A percentile compares a stretch with the other conserved stretches of the same genome.
Evolutionary conservation across 1,140 invertebrate species (phyloP).

Genomic region (Oedothorax gibbosus): DNA sequence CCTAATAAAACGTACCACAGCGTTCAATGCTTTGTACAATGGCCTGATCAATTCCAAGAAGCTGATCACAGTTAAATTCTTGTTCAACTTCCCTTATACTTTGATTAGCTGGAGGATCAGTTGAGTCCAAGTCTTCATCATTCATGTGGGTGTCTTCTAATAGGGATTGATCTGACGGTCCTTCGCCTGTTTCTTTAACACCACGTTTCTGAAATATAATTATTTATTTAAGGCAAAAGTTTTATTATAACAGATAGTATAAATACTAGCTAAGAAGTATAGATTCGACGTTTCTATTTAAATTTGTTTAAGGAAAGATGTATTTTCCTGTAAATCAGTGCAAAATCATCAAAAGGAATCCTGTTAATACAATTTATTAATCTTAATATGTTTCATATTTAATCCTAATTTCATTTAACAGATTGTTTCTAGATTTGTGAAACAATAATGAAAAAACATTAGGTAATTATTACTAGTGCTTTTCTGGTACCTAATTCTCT

Average conservation of each 20-base stretch:
- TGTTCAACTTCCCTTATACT: constrained; percentile 63
- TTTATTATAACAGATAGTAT: not conserved
- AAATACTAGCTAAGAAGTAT: not conserved
- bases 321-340: no score
- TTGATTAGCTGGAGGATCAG: constrained; percentile 51
- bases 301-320: no score
- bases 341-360: no score
- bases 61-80: constrained; percentile 77
- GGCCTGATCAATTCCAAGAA: constrained; percentile 89
- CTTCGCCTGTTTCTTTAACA: constrained; percentile 56
- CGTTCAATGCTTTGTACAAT: constrained; percentile 91
- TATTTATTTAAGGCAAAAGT: not conserved
- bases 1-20: constrained; percentile 75
- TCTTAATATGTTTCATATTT: no score
- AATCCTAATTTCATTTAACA: no score
- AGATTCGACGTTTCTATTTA: no score
- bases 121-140: constrained; percentile 62
- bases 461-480: no score
- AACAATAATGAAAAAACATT: no score
- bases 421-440: no score
- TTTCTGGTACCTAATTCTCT: no score
- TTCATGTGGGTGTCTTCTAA: constrained; percentile 62
- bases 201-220: constrained; percentile 55
- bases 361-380: no score
- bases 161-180: constrained; percentile 43